Evolutionary conservation across 92 coral and sea anemone genomes (phyloP), one percentile per base, ranked within the genome.

Genomic region (Heteractis magnifica): DNA sequence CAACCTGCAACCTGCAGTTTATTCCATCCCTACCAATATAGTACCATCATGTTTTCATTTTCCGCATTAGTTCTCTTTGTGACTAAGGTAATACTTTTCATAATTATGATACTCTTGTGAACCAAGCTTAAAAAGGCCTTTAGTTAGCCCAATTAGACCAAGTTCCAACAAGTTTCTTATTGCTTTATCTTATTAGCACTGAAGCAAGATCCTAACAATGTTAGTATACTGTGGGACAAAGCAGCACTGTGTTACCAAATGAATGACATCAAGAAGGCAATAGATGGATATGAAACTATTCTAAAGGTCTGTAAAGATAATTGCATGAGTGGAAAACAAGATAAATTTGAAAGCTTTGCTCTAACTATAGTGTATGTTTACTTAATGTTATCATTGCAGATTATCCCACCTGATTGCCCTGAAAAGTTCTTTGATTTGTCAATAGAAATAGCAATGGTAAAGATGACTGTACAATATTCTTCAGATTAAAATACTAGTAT

Each of bases 181-280:
- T 5, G 19, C 20, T 23, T 71, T 71, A 0, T 68, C 84, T 51
- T 84, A 68, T 26, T 58, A 97, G 99, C 99, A 15, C 81, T 93
- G 73, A 97, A 97, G 89, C 19, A 84, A 74, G 94, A 94, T 10
- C 99, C 98, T 20, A 81, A 83, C 16, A 92, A 94, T 82, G 59
- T 92, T 14, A 90, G 87, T 58, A 77, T 97, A 49, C 76, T 94
- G 44, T 94, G 94, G 95, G 95, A 91, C 60, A 90, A 91, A 84
- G 99, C 97, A 49, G 96, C 99, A 12, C 78, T 97, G 79, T 88
- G 90, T 65, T 94, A 92, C 79, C 94, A 94, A 56, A 88, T 97
- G 90, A 90, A 89, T 20, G 94, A 92, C 51, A 75, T 84, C 13
- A 97, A 97, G 91, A 97, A 97, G 83, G 94, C 95, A 21, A 81